These are phyloP conservation scores for Pangasianodon gigas DNA, from an alignment of 2,113 vertebrate species.

Conservation along the genomic window DNA sequence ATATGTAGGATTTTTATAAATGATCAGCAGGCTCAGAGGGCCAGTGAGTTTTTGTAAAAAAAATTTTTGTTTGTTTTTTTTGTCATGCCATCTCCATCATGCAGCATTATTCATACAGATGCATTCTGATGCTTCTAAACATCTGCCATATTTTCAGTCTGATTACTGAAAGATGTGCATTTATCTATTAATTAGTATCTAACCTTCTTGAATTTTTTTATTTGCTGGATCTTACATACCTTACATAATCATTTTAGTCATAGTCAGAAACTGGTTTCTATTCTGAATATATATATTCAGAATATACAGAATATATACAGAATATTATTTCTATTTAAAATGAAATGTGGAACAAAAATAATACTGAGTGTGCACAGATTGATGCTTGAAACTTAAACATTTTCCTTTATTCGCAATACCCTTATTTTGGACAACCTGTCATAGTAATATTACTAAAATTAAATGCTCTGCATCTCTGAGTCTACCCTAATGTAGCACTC, in stretches of 20 bases:
- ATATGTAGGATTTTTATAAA: background rate
- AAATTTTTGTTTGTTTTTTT: background rate
- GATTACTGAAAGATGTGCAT: background rate
- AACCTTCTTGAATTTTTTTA: background rate
- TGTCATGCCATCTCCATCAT: background rate
- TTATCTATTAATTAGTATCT: background rate
- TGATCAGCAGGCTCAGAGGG: background rate
- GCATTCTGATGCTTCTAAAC: background rate
- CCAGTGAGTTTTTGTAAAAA: background rate
- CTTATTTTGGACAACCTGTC: background rate
- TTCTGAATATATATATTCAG: background rate
- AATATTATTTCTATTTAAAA: too few relatives aligned
- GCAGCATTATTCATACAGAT: background rate
- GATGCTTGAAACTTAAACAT: background rate
- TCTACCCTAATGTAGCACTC: background rate
- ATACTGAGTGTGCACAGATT: background rate
- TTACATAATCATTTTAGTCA: background rate
- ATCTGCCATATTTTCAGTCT: background rate
- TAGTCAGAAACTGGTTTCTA: background rate
- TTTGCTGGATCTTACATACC: background rate
- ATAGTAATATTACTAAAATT: background rate
- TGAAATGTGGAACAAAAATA: background rate
- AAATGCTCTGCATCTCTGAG: background rate
- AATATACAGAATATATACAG: background rate
- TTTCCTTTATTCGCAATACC: background rate